A percentile compares a stretch with the other conserved stretches of the same genome.
phyloP scores from a whole-genome alignment of 1,140 invertebrate species.

The Drosophila lini region DNA sequence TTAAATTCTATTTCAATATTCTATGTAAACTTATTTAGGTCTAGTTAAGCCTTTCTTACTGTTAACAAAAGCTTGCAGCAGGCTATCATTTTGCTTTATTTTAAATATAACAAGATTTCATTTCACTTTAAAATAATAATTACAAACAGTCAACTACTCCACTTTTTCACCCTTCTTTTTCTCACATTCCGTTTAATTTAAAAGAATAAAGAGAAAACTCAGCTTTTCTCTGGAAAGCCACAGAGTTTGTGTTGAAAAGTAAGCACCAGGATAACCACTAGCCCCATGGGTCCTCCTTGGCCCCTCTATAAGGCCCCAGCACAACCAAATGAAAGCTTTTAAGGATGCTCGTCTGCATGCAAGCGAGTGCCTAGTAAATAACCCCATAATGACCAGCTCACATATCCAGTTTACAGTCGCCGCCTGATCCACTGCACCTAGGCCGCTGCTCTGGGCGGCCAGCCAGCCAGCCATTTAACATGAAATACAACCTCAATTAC shows the following conservation, averaged over 20 bases:
- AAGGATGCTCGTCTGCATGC: conserved; percentile 36
- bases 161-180: neutral
- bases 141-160: neutral
- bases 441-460: conserved; percentile 10
- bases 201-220: neutral
- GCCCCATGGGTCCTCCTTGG: neutral
- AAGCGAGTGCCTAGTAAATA: conserved; percentile 31
- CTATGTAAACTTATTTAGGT: too few species aligned
- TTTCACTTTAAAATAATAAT: neutral
- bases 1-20: too few species aligned
- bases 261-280: conserved; percentile 14
- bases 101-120: neutral
- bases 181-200: neutral
- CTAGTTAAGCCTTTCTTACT: too few species aligned
- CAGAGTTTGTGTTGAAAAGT: neutral
- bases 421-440: conserved; percentile 26
- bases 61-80: neutral
- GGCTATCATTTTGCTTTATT: neutral
- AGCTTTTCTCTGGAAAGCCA: neutral
- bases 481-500: conserved; percentile 76
- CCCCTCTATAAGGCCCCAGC: neutral
- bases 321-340: conserved; percentile 4
- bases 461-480: conserved; percentile 59
- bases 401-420: conserved; percentile 42
- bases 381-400: conserved; percentile 58